These are phyloP conservation scores for Cynoglossus semilaevis DNA, from an alignment of 2,113 vertebrate species.

Conservation along the genomic window DNA sequence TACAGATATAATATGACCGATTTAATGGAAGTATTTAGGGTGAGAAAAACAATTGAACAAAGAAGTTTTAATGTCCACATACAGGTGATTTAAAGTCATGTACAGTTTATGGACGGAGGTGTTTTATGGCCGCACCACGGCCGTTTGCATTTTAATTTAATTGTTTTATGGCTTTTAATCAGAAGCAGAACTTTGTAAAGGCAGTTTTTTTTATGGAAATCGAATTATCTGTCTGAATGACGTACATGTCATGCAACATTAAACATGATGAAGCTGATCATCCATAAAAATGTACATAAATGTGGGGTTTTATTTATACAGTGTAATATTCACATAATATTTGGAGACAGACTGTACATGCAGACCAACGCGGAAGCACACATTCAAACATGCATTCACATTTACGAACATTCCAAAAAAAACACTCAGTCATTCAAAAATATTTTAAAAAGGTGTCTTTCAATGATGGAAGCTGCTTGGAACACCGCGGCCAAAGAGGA, in stretches of 20 bases:
- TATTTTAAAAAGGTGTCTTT: constrained; percentile 31
- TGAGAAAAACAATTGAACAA: too few relatives aligned
- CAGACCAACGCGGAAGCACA: constrained; percentile 28
- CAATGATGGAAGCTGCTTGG: constrained; percentile 55
- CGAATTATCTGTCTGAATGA: neutral
- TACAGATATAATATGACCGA: neutral
- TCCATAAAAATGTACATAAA: constrained; percentile 43
- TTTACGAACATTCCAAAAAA: neutral
- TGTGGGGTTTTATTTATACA: constrained; percentile 50
- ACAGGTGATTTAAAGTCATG: constrained; percentile 1
- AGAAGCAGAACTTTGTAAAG: constrained; percentile 1
- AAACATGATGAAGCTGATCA: neutral
- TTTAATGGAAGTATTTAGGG: neutral
- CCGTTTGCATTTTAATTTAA: neutral
- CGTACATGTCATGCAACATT: neutral
- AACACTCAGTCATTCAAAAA: neutral
- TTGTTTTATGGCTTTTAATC: constrained; percentile 12
- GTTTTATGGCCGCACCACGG: neutral
- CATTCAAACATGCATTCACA: constrained; percentile 13
- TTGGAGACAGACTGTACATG: constrained; percentile 45
- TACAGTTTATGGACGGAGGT: neutral
- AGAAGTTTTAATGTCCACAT: neutral
- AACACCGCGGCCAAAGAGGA: constrained; percentile 74
- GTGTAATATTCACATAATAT: constrained; percentile 52
- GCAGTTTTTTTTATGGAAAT: constrained; percentile 10